Percentiles rank a stretch among this genome's conserved stretches.
Conservation (phyloP, 2,797 vertebrate species). For the Catharus ustulatus region DNA sequence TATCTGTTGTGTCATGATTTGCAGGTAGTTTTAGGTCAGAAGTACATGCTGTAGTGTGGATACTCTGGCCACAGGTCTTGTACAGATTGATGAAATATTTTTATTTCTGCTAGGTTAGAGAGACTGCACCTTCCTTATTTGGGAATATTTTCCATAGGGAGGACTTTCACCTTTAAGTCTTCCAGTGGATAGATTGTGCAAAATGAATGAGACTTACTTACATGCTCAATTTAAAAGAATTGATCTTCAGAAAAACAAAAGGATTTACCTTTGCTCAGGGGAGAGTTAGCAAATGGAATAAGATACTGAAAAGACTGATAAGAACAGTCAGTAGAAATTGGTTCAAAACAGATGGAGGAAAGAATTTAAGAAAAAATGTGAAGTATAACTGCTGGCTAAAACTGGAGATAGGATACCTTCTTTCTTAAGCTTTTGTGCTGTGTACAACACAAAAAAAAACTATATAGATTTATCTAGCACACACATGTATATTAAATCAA, state of each 20-base stretch:
- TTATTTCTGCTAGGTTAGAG: neutral
- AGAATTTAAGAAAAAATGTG: neutral
- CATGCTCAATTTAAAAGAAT: constrained; percentile 26
- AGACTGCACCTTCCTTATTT: neutral
- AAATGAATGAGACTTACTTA: constrained; percentile 1
- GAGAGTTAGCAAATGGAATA: neutral
- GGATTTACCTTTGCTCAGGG: constrained; percentile 1
- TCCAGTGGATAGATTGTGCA: neutral
- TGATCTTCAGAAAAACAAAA: constrained; percentile 21
- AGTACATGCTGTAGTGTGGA: neutral
- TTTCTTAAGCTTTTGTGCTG: neutral
- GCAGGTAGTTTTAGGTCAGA: neutral
- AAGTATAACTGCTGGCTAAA: neutral
- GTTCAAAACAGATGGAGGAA: neutral
- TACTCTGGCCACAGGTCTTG: neutral
- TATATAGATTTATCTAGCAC: neutral
- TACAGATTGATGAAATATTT: neutral
- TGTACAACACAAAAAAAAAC: neutral
- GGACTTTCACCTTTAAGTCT: neutral
- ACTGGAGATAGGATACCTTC: neutral
- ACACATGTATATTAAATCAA: neutral
- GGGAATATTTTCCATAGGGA: neutral
- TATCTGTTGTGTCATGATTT: neutral
- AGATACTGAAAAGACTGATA: constrained; percentile 13
- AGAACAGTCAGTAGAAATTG: neutral